A percentile compares a stretch with the other conserved stretches of the same genome.
Conservation (phyloP, 2,888 invertebrate genomes). For the Charanyca ferruginea region DNA sequence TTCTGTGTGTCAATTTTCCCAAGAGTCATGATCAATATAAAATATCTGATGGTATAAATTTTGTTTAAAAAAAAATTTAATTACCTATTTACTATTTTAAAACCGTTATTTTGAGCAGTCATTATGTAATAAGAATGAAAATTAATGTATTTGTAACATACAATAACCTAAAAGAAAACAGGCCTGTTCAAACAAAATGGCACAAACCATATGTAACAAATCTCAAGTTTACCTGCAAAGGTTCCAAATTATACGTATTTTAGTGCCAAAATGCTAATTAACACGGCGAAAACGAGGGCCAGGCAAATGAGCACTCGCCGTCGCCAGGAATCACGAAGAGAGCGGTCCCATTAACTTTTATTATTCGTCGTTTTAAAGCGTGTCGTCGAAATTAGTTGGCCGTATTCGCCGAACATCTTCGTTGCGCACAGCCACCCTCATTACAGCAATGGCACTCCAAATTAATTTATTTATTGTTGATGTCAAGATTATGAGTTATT, state of each 20-base stretch:
- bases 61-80: too few relatives aligned
- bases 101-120: neutral
- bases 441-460: slow-evolving; percentile 78
- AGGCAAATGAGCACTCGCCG: slow-evolving; percentile 83
- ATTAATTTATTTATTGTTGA: slow-evolving; percentile 79
- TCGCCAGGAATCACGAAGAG: slow-evolving; percentile 88
- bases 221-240: slow-evolving; percentile 64
- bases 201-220: slow-evolving; percentile 48
- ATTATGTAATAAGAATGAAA: neutral
- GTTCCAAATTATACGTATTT: slow-evolving; percentile 84
- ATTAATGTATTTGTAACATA: neutral
- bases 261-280: slow-evolving; percentile 90
- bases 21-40: neutral
- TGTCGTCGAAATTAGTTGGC: slow-evolving; percentile 89
- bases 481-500: slow-evolving; percentile 61
- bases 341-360: slow-evolving; percentile 89
- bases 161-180: neutral
- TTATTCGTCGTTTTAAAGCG: slow-evolving; percentile 88
- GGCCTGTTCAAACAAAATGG: slow-evolving; percentile 18
- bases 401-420: slow-evolving; percentile 85
- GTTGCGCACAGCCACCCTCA: slow-evolving; percentile 75
- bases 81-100: neutral
- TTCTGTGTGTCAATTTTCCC: neutral
- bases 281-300: slow-evolving; percentile 82
- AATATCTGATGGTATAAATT: too few relatives aligned